These are phyloP conservation scores for Melanargia galathea DNA, from an alignment of 2,888 invertebrate species.

Conservation along the genomic window DNA sequence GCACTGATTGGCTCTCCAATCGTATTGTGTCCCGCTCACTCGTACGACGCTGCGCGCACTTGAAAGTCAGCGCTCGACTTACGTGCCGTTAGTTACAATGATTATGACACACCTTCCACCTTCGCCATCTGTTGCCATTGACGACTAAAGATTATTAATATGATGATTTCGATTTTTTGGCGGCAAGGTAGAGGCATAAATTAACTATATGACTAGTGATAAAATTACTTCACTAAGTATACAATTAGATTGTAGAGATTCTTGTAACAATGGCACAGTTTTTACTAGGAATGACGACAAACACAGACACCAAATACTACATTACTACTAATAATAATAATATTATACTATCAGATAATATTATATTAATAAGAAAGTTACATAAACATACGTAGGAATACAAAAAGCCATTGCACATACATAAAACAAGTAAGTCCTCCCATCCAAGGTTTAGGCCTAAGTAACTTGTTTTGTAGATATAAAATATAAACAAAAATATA, in stretches of 20 bases:
- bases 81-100: no score
- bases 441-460: not conserved
- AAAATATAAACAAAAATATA: not conserved
- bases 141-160: not conserved
- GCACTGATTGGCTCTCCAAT: no score
- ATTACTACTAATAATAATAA: slow-evolving; percentile 4
- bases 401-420: slow-evolving; percentile 1
- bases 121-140: not conserved
- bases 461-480: not conserved
- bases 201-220: slow-evolving; percentile 20
- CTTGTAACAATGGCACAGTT: slow-evolving; percentile 22
- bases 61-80: no score
- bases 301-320: slow-evolving; percentile 20
- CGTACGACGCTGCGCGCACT: no score
- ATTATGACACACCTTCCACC: not conserved
- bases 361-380: slow-evolving; percentile 12
- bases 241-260: slow-evolving; percentile 25
- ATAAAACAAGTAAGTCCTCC: not conserved
- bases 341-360: slow-evolving; percentile 1
- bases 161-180: not conserved
- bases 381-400: not conserved
- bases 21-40: no score
- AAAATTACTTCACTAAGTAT: slow-evolving; percentile 14
- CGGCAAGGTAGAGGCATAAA: not conserved
- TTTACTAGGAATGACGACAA: slow-evolving; percentile 16